Percentiles rank a stretch among this genome's conserved stretches.
Conservation (phyloP, 2,888 invertebrate species). For the Pseudeuparius sepicola region DNA sequence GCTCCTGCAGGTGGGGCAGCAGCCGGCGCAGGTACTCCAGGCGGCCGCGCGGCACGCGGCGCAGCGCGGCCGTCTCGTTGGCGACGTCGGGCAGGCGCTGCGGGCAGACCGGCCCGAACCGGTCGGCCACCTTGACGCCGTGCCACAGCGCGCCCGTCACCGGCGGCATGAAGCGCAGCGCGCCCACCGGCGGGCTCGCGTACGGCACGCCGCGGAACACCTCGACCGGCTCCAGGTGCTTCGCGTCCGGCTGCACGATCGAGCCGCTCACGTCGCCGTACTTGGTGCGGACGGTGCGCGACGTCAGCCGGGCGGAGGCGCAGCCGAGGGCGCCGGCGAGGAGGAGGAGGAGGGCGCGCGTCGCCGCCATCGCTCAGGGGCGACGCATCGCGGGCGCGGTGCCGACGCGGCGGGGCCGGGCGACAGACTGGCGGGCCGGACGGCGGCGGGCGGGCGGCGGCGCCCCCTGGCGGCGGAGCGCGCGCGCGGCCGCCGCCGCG, state of each 20-base stretch:
- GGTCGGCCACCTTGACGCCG: constrained; percentile 78
- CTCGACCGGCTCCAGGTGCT: constrained; percentile 80
- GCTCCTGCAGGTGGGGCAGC: constrained; percentile 77
- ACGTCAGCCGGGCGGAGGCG: constrained; percentile 54
- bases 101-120: constrained; percentile 85
- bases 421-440: too few species aligned
- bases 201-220: constrained; percentile 91
- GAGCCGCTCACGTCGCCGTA: constrained; percentile 81
- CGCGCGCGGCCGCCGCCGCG: too few species aligned
- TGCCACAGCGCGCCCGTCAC: constrained; percentile 89
- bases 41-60: constrained; percentile 80
- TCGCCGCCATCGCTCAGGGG: not conserved
- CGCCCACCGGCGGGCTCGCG: constrained; percentile 83
- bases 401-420: too few species aligned
- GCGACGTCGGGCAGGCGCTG: constrained; percentile 79
- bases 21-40: constrained; percentile 81
- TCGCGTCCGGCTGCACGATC: constrained; percentile 70
- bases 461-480: too few species aligned
- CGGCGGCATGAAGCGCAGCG: constrained; percentile 91
- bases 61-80: constrained; percentile 73
- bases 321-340: constrained; percentile 17
- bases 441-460: too few species aligned
- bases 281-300: constrained; percentile 77
- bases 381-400: too few species aligned
- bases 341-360: constrained; percentile 7